These are phyloP conservation scores for Semicossyphus pulcher DNA, from an alignment of 2,113 vertebrate species.

Conservation along the genomic window DNA sequence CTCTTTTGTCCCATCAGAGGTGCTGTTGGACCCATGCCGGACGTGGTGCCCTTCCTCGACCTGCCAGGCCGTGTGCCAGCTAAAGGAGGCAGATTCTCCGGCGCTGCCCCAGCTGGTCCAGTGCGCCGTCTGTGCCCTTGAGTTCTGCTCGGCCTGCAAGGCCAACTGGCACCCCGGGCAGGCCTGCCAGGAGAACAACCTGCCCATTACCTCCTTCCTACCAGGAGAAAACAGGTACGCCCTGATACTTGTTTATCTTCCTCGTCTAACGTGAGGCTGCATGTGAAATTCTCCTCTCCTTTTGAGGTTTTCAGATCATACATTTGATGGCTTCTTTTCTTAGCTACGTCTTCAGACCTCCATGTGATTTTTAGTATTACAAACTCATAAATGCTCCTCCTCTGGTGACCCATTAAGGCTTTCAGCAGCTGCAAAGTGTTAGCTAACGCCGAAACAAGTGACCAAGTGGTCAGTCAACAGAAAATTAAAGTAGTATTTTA, in stretches of 20 bases:
- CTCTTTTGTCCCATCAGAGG: conserved; percentile 83
- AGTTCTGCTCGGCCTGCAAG: conserved; percentile 97
- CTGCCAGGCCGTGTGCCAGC: conserved; percentile 97
- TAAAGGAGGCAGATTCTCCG: conserved; percentile 89
- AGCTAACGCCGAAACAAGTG: background rate
- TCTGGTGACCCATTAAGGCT: background rate
- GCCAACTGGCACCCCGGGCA: conserved; percentile 95
- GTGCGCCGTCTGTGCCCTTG: conserved; percentile 90
- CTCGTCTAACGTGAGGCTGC: too few species aligned
- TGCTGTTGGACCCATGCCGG: conserved; percentile 96
- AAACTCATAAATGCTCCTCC: background rate
- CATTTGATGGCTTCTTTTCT: background rate
- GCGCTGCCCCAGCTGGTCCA: conserved; percentile 90
- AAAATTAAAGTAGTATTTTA: too few species aligned
- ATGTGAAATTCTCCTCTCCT: background rate
- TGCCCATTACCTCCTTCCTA: conserved; percentile 91
- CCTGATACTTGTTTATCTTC: too few species aligned
- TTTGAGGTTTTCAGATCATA: background rate
- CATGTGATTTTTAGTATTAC: too few species aligned
- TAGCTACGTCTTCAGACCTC: background rate
- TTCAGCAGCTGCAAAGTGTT: background rate
- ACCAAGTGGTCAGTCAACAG: too few species aligned
- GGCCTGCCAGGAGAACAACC: conserved; percentile 91
- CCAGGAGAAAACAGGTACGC: conserved; percentile 97
- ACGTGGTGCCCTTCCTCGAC: conserved; percentile 97